A percentile compares a stretch with the other conserved stretches of the same genome.
Conservation (phyloP, 2,797 vertebrate genomes). For the Chelonia mydas region DNA sequence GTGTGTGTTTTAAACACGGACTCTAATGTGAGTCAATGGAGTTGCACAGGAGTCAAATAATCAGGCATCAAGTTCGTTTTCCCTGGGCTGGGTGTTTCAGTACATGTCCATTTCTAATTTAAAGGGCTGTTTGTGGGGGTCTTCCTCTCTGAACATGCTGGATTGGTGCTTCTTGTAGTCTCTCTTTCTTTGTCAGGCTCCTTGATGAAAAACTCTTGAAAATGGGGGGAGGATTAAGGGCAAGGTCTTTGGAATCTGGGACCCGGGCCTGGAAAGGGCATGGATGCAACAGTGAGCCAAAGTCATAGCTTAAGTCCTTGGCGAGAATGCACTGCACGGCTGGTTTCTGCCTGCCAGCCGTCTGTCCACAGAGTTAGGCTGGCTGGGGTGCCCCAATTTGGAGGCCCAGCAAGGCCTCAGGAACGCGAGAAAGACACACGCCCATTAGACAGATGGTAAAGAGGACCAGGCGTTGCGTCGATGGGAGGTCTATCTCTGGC, state of each 20-base stretch:
- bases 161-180: not conserved
- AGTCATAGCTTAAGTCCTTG: conserved; percentile 28
- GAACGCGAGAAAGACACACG: conserved; percentile 25
- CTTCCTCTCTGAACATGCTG: not conserved
- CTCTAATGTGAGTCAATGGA: not conserved
- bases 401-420: conserved; percentile 19
- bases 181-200: not conserved
- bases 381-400: conserved; percentile 56
- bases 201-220: not conserved
- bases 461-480: not conserved
- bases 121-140: not conserved
- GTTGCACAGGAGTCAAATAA: not conserved
- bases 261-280: conserved; percentile 59
- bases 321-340: conserved; percentile 56
- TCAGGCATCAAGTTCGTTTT: not conserved
- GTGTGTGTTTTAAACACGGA: not conserved
- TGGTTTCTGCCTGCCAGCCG: conserved; percentile 69
- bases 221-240: conserved; percentile 29
- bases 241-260: conserved; percentile 61
- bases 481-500: conserved; percentile 17
- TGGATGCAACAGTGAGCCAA: conserved; percentile 25
- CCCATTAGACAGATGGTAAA: conserved; percentile 34
- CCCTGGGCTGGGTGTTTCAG: not conserved
- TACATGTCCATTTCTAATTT: not conserved
- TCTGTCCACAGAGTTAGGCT: conserved; percentile 67